Percentiles rank a stretch among this genome's conserved stretches.
These are phyloP conservation scores for Cariama cristata DNA, from an alignment of 2,113 vertebrate species.

Conservation along the genomic window DNA sequence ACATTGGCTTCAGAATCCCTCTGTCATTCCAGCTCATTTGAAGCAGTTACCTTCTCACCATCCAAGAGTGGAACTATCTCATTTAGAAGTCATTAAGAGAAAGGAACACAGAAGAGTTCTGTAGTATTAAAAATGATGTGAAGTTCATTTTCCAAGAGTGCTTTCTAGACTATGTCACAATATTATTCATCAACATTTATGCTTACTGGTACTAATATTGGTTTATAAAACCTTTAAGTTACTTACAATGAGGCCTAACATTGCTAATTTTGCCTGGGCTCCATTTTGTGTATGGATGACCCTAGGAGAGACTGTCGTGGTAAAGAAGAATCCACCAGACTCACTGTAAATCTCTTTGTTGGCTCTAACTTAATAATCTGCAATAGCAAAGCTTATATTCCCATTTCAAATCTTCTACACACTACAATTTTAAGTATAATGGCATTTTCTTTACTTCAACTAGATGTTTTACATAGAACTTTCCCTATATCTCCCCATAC, in stretches of 20 bases:
- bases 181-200: background rate
- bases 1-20: background rate
- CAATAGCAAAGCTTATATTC: background rate
- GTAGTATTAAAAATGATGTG: background rate
- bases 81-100: background rate
- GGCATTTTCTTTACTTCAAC: background rate
- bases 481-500: background rate
- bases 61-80: background rate
- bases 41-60: background rate
- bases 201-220: background rate
- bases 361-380: background rate
- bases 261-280: background rate
- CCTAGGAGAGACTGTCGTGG: background rate
- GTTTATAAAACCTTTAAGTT: background rate
- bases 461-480: background rate
- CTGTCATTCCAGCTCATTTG: background rate
- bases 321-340: background rate
- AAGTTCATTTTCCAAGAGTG: background rate
- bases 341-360: background rate
- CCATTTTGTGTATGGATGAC: background rate
- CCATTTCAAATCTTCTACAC: background rate
- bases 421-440: background rate
- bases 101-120: background rate
- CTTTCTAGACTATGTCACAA: background rate
- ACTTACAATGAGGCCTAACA: background rate